Percentiles rank a stretch among this genome's conserved stretches.
These are phyloP conservation scores for Anneissia japonica DNA, from an alignment of 35 echinoderm and acorn worm genomes.

Conservation along the genomic window DNA sequence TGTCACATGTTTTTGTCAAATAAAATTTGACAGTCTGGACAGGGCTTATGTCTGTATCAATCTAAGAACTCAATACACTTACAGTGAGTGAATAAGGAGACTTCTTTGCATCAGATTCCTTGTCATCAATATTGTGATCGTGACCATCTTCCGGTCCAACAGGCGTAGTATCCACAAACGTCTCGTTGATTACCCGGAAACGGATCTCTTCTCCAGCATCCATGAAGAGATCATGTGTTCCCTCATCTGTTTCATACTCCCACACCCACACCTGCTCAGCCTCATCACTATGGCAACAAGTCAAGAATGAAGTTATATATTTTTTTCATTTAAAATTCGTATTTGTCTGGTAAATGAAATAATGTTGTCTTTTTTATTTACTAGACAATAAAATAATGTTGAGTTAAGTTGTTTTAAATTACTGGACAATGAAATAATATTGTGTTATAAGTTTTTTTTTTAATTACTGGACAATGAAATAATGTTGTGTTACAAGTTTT, in stretches of 20 bases:
- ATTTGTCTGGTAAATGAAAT: too few species aligned
- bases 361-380: too few species aligned
- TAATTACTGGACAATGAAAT: too few species aligned
- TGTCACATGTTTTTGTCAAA: too few species aligned
- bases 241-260: slow-evolving; percentile 91
- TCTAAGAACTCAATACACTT: slow-evolving; percentile 5
- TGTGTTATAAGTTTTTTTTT: too few species aligned
- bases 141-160: slow-evolving; percentile 67
- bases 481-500: too few species aligned
- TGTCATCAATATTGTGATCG: slow-evolving; percentile 21
- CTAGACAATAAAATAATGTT: too few species aligned
- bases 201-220: slow-evolving; percentile 83
- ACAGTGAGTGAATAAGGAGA: slow-evolving; percentile 88
- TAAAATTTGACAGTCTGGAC: too few species aligned
- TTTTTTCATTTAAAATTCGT: too few species aligned
- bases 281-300: slow-evolving; percentile 59
- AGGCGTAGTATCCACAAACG: slow-evolving; percentile 88
- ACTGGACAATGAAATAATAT: too few species aligned
- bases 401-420: too few species aligned
- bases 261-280: slow-evolving; percentile 95
- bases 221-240: slow-evolving; percentile 93
- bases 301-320: not conserved
- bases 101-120: slow-evolving; percentile 55
- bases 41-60: not conserved
- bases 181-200: slow-evolving; percentile 78